phyloP scores from a whole-genome alignment of 2,113 vertebrate genomes.

The Podocnemis expansa region DNA sequence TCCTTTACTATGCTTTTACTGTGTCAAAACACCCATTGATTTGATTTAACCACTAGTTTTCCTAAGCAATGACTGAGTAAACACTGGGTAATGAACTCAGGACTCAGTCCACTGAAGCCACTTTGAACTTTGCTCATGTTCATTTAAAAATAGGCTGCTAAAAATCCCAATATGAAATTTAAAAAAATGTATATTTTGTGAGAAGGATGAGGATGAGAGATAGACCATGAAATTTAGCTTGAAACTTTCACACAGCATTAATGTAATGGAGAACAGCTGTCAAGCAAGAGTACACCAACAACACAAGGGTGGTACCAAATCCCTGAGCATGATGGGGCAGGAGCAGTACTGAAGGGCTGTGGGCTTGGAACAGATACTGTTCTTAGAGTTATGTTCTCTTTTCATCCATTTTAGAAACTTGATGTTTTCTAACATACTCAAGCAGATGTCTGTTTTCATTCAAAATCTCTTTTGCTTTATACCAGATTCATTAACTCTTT shows the following conservation, averaged over 20 bases:
- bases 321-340: neutral
- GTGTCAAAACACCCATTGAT: neutral
- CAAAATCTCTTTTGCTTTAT: neutral
- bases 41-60: neutral
- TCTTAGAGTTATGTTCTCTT: neutral
- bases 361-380: neutral
- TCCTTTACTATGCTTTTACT: neutral
- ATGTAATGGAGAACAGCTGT: neutral
- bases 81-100: neutral
- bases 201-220: no score
- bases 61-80: neutral
- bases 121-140: neutral
- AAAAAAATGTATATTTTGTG: neutral
- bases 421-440: neutral
- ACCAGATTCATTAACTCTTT: neutral
- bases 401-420: neutral
- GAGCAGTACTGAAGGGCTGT: neutral
- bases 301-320: neutral
- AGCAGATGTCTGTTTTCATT: neutral
- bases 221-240: no score
- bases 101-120: neutral
- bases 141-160: neutral
- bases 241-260: neutral
- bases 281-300: neutral
- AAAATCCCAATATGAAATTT: neutral